These are phyloP conservation scores for Hypanus sabinus DNA, from an alignment of 2,113 vertebrate species.

Conservation along the genomic window DNA sequence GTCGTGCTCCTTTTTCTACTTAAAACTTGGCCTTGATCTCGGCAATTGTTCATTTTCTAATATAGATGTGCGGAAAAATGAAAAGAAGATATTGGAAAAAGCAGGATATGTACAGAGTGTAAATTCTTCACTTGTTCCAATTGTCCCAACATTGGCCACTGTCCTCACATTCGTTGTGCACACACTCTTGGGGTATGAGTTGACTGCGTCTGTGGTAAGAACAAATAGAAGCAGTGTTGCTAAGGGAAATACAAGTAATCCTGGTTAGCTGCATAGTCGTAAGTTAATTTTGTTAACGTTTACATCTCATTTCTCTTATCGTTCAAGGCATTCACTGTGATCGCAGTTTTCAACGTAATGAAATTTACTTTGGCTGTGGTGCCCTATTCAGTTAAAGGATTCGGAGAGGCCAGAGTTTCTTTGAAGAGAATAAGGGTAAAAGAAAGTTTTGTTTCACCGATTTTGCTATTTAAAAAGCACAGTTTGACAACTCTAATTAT, in stretches of 20 bases:
- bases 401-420: conserved; percentile 57
- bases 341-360: conserved; percentile 69
- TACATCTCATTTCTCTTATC: conserved; percentile 38
- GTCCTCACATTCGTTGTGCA: conserved; percentile 64
- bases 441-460: not conserved
- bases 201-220: conserved; percentile 60
- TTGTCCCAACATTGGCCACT: conserved; percentile 55
- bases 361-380: conserved; percentile 58
- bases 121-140: conserved; percentile 51
- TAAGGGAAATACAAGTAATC: not conserved
- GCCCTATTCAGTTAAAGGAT: conserved; percentile 58
- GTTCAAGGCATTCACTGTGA: conserved; percentile 67
- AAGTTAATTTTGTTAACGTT: not conserved
- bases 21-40: not conserved
- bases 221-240: not conserved
- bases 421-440: conserved; percentile 59
- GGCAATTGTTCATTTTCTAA: conserved; percentile 11
- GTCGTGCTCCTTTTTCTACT: not conserved
- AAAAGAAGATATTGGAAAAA: conserved; percentile 52
- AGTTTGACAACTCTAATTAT: not conserved
- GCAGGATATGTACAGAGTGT: conserved; percentile 63
- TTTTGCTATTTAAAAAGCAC: not conserved
- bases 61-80: conserved; percentile 58
- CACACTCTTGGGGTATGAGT: conserved; percentile 50
- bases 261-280: not conserved